Percentiles rank a stretch among this genome's conserved stretches.
These are phyloP conservation scores for Mya arenaria DNA, from an alignment of 1,140 invertebrate genomes.

Conservation along the genomic window DNA sequence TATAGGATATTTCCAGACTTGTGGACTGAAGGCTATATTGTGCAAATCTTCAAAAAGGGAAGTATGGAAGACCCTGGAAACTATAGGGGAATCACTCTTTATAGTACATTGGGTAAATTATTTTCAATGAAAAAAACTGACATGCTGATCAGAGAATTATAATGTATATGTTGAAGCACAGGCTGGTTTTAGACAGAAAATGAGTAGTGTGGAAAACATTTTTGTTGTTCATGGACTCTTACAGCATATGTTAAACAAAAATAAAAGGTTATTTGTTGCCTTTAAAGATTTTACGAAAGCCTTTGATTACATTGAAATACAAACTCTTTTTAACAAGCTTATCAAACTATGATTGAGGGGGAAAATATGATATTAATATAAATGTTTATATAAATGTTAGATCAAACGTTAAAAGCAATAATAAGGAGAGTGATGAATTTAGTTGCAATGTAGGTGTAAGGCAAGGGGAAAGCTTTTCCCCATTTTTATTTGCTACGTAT, in stretches of 20 bases:
- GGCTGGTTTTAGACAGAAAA: constrained; percentile 17
- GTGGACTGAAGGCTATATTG: constrained; percentile 8
- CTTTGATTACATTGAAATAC: constrained; percentile 18
- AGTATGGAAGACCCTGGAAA: not conserved
- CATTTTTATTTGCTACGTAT: constrained; percentile 41
- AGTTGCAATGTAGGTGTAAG: constrained; percentile 13
- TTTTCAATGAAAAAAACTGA: constrained; percentile 5
- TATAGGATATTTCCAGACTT: not conserved
- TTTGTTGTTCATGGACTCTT: constrained; percentile 23
- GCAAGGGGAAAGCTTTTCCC: constrained; percentile 42
- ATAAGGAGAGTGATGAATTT: not conserved
- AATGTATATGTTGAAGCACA: constrained; percentile 9
- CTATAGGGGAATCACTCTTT: constrained; percentile 17
- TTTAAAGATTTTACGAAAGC: constrained; percentile 29
- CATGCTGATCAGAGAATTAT: not conserved
- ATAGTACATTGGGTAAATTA: constrained; percentile 2
- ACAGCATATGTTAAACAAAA: not conserved
- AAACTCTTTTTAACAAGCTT: constrained; percentile 12
- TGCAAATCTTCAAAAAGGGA: not conserved
- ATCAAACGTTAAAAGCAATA: constrained; percentile 3
- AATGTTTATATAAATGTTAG: constrained; percentile 25
- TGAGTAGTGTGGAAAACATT: constrained; percentile 23
- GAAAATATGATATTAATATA: constrained; percentile 13
- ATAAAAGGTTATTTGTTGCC: constrained; percentile 12
- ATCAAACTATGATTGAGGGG: constrained; percentile 15